Evolutionary conservation across 1,140 invertebrate genomes (phyloP).

Genomic region (Drosophila kanapiae): DNA sequence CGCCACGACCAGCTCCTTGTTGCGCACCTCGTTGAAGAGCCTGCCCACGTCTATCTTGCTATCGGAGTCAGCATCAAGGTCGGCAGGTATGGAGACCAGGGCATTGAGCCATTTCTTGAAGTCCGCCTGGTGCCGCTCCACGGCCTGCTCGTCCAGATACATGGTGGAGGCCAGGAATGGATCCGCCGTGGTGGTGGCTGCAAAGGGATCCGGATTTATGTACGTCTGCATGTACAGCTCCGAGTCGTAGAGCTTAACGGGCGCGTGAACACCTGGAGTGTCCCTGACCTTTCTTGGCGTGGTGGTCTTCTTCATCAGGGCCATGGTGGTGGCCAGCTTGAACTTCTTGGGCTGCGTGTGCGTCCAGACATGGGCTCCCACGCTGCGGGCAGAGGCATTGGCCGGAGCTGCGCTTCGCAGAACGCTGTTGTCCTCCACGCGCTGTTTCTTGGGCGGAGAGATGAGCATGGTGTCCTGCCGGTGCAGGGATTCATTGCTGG

Average conservation of each 20-base stretch:
- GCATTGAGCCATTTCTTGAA: conserved; percentile 96
- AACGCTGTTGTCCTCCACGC: conserved; percentile 48
- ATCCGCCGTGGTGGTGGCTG: conserved; percentile 88
- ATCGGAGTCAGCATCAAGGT: conserved; percentile 88
- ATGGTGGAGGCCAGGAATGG: conserved; percentile 89
- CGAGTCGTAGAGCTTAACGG: conserved; percentile 75
- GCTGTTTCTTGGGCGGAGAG: conserved; percentile 73
- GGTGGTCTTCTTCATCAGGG: conserved; percentile 62
- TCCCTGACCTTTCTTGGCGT: conserved; percentile 53
- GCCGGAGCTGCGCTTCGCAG: conserved; percentile 23
- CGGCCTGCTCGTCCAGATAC: conserved; percentile 92
- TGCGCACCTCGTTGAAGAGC: conserved; percentile 90
- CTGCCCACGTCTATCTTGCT: conserved; percentile 90
- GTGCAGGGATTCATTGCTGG: conserved; percentile 68
- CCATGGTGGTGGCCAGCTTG: conserved; percentile 66
- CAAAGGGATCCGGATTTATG: conserved; percentile 87
- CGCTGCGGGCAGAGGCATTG: conserved; percentile 51
- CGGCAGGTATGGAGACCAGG: conserved; percentile 92
- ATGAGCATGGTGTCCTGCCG: conserved; percentile 43
- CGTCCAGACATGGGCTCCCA: conserved; percentile 54
- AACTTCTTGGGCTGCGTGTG: conserved; percentile 67
- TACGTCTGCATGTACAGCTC: conserved; percentile 73
- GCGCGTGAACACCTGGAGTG: conserved; percentile 2
- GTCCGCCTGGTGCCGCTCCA: conserved; percentile 92
- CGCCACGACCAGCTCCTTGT: conserved; percentile 88